Conservation (phyloP, 2,797 vertebrate genomes). For the Sciaenops ocellatus region DNA sequence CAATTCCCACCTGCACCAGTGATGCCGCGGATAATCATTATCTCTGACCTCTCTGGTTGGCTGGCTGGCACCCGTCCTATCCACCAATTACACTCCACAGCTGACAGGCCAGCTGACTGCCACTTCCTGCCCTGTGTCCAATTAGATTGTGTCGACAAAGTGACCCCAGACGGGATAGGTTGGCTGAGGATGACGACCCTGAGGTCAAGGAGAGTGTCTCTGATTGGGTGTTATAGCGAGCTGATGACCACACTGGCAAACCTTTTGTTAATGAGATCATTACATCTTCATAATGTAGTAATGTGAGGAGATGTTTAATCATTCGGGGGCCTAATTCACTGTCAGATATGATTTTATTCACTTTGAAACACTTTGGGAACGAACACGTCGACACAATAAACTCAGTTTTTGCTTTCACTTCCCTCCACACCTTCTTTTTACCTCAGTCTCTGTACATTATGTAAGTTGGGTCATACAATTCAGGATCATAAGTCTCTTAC, state of each 20-base stretch:
- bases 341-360: conserved; percentile 68
- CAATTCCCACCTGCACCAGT: conserved; percentile 66
- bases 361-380: conserved; percentile 29
- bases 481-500: background rate
- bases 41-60: conserved; percentile 66
- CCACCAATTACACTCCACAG: conserved; percentile 62
- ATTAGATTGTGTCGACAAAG: conserved; percentile 44
- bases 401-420: too few relatives aligned
- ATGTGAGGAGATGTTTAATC: conserved; percentile 75
- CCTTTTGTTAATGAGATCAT: conserved; percentile 67
- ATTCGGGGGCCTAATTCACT: conserved; percentile 55
- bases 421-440: too few relatives aligned
- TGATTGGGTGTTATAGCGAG: conserved; percentile 33
- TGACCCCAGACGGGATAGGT: conserved; percentile 1
- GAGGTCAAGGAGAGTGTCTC: conserved; percentile 44
- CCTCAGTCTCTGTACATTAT: background rate
- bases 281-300: conserved; percentile 49
- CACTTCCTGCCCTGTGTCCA: conserved; percentile 68
- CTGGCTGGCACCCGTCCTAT: conserved; percentile 44
- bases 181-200: background rate
- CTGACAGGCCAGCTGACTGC: conserved; percentile 55
- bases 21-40: conserved; percentile 36
- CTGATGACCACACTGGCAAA: conserved; percentile 12
- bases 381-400: background rate
- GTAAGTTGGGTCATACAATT: background rate